Evolutionary conservation across 2,888 invertebrate genomes (phyloP).

Genomic region (Brachyptera risi): DNA sequence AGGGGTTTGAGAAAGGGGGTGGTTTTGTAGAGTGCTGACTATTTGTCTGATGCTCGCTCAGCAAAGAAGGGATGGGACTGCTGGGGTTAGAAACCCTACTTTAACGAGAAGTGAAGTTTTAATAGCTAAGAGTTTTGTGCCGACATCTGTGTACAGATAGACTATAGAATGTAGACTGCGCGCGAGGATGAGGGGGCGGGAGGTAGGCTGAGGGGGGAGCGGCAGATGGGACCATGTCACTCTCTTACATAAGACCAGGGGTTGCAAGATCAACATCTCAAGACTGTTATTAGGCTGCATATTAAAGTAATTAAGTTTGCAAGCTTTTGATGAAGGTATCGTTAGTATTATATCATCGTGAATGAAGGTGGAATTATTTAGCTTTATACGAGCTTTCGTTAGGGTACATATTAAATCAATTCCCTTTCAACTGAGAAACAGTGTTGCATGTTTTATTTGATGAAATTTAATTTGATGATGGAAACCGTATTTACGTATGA

Average conservation of each 20-base stretch:
- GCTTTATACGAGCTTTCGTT: too few species aligned
- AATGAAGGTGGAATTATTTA: too few species aligned
- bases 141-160: background rate
- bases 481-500: too few species aligned
- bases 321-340: too few species aligned
- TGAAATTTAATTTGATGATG: too few species aligned
- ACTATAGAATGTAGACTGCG: background rate
- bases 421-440: too few species aligned
- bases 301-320: too few species aligned
- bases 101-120: slow-evolving; percentile 7
- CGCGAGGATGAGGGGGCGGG: background rate
- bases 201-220: background rate
- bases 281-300: too few species aligned
- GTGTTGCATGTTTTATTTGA: too few species aligned
- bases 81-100: slow-evolving; percentile 3
- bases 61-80: background rate
- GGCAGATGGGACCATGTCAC: background rate
- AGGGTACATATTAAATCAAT: too few species aligned
- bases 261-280: too few species aligned
- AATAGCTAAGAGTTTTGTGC: background rate
- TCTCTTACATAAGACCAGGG: background rate
- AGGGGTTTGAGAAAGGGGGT: background rate
- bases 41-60: slow-evolving; percentile 12
- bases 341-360: too few species aligned
- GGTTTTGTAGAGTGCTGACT: slow-evolving; percentile 3